Conservation (phyloP, 1,140 invertebrate genomes). For the Calliphora vicina region DNA sequence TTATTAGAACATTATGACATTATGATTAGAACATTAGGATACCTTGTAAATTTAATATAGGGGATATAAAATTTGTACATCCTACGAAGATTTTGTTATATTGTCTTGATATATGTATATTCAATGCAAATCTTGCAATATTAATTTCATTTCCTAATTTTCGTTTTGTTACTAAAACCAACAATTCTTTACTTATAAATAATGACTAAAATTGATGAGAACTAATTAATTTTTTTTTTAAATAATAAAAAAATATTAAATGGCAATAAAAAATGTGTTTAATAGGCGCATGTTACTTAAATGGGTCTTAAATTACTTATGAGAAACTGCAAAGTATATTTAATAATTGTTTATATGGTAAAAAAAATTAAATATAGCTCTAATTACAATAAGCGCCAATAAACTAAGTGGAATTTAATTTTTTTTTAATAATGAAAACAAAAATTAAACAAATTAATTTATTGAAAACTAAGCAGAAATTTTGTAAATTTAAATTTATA, state of each 20-base stretch:
- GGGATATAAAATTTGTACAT: no score
- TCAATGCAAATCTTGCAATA: no score
- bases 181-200: background rate
- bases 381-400: conserved; percentile 22
- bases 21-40: no score
- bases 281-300: background rate
- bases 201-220: background rate
- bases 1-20: no score
- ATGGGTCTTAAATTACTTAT: background rate
- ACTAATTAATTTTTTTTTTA: background rate
- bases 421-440: conserved; percentile 1
- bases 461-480: background rate
- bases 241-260: no score
- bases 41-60: no score
- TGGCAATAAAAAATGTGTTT: background rate
- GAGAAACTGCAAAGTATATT: background rate
- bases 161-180: background rate
- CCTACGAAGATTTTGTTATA: no score
- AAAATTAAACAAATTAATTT: background rate
- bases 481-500: background rate
- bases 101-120: no score
- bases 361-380: background rate
- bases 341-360: background rate
- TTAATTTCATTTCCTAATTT: background rate
- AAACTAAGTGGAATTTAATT: conserved; percentile 26